Evolutionary conservation across 2,888 invertebrate species (phyloP), one percentile per base, ranked within the genome.

Genomic region (Cephalotes varians): DNA sequence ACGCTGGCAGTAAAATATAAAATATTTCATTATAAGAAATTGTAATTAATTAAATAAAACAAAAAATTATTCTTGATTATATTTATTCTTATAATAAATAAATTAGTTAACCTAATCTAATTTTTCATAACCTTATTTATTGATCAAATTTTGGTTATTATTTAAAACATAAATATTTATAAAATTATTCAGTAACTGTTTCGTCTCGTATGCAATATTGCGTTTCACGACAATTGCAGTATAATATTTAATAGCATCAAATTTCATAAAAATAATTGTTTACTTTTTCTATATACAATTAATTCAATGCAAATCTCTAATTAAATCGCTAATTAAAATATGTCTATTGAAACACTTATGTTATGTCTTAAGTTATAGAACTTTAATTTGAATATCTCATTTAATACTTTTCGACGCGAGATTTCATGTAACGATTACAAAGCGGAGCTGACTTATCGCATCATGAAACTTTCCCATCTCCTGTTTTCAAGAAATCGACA

Each of bases 401-500:
- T 9, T 54, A 54, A 54, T 54, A n/a, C 18, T 21, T 62, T 37
- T 62, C 1, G 0, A 56, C 21, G 37, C 6, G 37, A 31, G n/a
- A 37, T 12, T 12, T 34, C 34, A 34, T 62, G 1, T 56, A 56
- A 25, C 1, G n/a, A 60, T n/a, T 34, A 28, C 9, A 62, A 6
- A 25, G 21, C 7, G n/a, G 25, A 2, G 10, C n/a, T 74, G 18
- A 74, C 0, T n/a, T 64, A 64, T 31, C 40, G 18, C 15, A 37
- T 77, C 40, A 40, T 40, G 18, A 64, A 76, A 64, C 31, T 77
- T 47, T 15, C 56, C 62, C 31, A 47, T 56, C 5, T 31, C 37
- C 34, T 56, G 18, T 76, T 77, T 65, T 56, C 25, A 25, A 81
- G 79, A 81, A 81, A 77, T 65, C 47, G n/a, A 65, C 64, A 34